Conservation (phyloP, 2,888 invertebrate species). For the Drosophila greeni region DNA sequence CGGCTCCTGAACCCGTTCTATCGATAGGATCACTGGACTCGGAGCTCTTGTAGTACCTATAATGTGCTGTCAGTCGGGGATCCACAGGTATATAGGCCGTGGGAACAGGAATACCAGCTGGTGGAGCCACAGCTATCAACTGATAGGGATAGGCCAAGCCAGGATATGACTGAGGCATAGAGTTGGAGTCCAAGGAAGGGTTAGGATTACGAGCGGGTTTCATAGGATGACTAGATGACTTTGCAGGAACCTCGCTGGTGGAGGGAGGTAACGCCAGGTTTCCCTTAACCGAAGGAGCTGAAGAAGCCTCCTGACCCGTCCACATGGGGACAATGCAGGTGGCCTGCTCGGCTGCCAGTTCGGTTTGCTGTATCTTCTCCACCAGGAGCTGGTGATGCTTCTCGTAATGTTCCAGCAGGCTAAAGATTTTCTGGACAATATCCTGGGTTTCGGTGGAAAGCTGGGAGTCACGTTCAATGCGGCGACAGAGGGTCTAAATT, state of each 20-base stretch:
- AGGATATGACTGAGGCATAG: not conserved
- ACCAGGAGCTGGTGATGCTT: constrained; percentile 66
- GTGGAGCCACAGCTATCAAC: constrained; percentile 7
- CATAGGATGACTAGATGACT: not conserved
- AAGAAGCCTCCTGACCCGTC: constrained; percentile 12
- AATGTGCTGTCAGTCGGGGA: not conserved
- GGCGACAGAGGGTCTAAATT: constrained; percentile 59
- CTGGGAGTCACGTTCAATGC: constrained; percentile 51
- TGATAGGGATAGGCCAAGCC: constrained; percentile 15
- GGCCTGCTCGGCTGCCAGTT: constrained; percentile 44
- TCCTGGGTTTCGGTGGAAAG: constrained; percentile 44
- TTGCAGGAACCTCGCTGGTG: not conserved
- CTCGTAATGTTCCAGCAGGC: constrained; percentile 72
- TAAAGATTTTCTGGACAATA: constrained; percentile 67
- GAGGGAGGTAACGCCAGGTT: constrained; percentile 3
- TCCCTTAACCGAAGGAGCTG: not conserved
- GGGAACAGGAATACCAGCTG: not conserved
- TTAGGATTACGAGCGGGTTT: not conserved
- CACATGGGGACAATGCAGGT: constrained; percentile 48
- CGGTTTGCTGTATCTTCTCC: constrained; percentile 60
- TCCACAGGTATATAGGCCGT: constrained; percentile 1
- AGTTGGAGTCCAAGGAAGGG: not conserved
- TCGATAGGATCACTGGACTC: not conserved
- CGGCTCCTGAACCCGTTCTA: not conserved
- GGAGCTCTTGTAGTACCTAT: not conserved